Conservation (phyloP, 2,797 vertebrate species). For the Mionectes olivaceus region DNA sequence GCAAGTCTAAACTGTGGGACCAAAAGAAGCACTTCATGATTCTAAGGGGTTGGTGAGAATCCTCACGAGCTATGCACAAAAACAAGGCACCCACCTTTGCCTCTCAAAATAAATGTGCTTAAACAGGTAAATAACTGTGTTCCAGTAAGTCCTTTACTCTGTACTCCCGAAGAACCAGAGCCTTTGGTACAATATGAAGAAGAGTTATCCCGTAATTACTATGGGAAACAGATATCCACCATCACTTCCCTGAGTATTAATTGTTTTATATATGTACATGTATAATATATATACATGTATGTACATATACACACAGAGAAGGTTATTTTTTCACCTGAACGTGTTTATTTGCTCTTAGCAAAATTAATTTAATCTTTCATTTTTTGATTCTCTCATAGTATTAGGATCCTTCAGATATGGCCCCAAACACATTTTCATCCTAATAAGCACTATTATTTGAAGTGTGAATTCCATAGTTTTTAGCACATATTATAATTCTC, state of each 20-base stretch:
- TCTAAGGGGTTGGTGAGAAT: neutral
- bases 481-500: neutral
- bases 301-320: accelerated
- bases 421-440: neutral
- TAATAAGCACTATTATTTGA: neutral
- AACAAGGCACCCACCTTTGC: neutral
- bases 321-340: neutral
- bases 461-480: neutral
- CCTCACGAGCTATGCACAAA: neutral
- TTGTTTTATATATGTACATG: neutral
- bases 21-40: neutral
- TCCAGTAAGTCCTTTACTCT: neutral
- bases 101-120: neutral
- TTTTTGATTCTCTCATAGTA: neutral
- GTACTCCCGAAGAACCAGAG: neutral
- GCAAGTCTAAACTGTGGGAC: neutral
- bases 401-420: neutral
- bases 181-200: neutral
- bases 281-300: too few relatives aligned
- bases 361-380: neutral
- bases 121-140: neutral
- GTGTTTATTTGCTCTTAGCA: neutral
- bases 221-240: neutral
- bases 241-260: neutral
- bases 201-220: neutral